Conservation (phyloP, 2,797 vertebrate genomes). For the Sitta carolinensis region DNA sequence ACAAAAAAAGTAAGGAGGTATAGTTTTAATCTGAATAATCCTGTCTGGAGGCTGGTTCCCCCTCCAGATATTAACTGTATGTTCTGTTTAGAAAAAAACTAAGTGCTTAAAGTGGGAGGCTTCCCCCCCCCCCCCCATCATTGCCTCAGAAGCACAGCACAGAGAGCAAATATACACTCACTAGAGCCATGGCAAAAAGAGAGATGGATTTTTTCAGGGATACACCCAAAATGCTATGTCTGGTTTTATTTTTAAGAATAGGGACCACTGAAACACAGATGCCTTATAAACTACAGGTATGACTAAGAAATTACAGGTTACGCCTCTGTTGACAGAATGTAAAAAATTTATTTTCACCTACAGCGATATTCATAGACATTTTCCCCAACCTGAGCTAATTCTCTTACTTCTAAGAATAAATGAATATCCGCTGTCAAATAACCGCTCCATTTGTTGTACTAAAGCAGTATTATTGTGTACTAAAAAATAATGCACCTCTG, state of each 20-base stretch:
- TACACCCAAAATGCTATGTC: neutral
- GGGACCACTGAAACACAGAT: neutral
- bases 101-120: neutral
- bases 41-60: neutral
- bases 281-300: neutral
- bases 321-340: neutral
- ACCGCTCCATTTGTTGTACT: neutral
- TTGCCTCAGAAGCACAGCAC: neutral
- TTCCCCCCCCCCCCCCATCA: neutral
- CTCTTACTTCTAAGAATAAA: slow-evolving; percentile 1
- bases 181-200: neutral
- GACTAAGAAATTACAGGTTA: neutral
- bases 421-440: neutral
- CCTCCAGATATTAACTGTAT: neutral
- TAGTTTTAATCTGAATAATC: neutral
- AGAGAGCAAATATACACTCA: neutral
- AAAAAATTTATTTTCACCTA: neutral
- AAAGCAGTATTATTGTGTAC: neutral
- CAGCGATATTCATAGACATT: neutral
- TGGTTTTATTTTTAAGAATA: neutral
- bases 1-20: neutral
- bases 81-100: neutral
- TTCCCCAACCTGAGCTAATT: neutral
- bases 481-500: neutral
- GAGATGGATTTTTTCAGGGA: neutral